Percentiles rank a stretch among this genome's conserved stretches.
Evolutionary conservation across 2,888 invertebrate species (phyloP).

Genomic region (Calliopum simillimum): DNA sequence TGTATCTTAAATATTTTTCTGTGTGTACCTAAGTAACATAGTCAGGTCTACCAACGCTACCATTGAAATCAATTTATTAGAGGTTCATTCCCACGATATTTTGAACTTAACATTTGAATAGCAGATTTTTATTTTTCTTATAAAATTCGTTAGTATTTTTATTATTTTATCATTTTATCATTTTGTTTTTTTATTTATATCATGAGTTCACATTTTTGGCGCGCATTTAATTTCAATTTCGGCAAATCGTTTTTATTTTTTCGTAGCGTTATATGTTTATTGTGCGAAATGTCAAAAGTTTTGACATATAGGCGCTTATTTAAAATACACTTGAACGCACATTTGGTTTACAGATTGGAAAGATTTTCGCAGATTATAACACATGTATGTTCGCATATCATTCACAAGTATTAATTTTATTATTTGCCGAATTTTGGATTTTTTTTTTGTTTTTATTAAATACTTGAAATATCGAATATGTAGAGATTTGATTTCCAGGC

Average conservation of each 20-base stretch:
- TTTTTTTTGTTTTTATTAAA: not conserved
- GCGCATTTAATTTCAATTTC: not conserved
- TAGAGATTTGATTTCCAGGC: not conserved
- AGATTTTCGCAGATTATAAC: conserved; percentile 6
- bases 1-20: no score
- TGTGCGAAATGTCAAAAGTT: conserved; percentile 1
- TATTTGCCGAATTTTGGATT: not conserved
- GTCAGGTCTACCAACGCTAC: no score
- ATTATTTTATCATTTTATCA: not conserved
- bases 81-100: no score
- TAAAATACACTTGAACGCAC: not conserved
- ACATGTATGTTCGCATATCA: no score
- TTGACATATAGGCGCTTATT: not conserved
- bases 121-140: no score
- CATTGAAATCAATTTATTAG: no score
- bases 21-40: no score
- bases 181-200: not conserved
- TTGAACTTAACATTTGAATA: no score
- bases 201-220: not conserved
- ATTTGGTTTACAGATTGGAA: conserved; percentile 10
- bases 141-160: no score
- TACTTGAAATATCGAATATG: not conserved
- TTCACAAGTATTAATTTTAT: no score
- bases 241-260: not conserved
- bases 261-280: not conserved